Conservation (phyloP, 2,113 vertebrate species). For the Trematocara variabile region DNA sequence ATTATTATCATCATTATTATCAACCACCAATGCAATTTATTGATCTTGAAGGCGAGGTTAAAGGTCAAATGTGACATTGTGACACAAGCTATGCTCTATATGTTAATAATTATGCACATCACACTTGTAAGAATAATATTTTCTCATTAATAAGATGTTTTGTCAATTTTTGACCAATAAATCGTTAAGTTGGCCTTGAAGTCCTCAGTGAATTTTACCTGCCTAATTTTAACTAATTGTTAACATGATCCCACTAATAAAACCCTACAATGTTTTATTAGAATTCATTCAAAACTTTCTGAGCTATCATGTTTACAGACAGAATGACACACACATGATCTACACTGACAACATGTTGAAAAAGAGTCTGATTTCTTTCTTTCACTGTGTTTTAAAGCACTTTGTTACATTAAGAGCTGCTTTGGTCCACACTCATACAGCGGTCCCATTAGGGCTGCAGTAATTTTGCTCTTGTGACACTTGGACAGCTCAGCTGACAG, state of each 20-base stretch:
- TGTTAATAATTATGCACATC: not conserved
- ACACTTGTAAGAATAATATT: not conserved
- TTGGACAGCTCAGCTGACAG: not conserved
- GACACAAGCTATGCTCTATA: not conserved
- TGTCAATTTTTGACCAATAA: not conserved
- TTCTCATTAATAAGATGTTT: not conserved
- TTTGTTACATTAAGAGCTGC: not conserved
- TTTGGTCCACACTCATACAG: not conserved
- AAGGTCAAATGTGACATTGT: not conserved
- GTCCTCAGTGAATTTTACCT: not conserved
- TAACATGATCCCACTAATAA: not conserved
- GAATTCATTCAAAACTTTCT: not conserved
- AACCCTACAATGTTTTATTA: not conserved
- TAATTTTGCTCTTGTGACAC: not conserved
- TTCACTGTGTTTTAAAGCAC: not conserved
- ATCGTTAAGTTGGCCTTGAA: not conserved
- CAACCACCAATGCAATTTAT: not conserved
- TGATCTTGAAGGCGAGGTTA: not conserved
- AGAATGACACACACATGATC: not conserved
- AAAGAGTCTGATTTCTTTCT: not conserved
- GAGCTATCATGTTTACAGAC: not conserved
- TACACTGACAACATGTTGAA: not conserved
- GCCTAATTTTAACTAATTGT: not conserved
- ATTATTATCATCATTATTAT: not conserved
- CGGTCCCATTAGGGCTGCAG: accelerated